phyloP scores from a whole-genome alignment of 2,888 invertebrate genomes.

The Tetramorium bicarinatum region DNA sequence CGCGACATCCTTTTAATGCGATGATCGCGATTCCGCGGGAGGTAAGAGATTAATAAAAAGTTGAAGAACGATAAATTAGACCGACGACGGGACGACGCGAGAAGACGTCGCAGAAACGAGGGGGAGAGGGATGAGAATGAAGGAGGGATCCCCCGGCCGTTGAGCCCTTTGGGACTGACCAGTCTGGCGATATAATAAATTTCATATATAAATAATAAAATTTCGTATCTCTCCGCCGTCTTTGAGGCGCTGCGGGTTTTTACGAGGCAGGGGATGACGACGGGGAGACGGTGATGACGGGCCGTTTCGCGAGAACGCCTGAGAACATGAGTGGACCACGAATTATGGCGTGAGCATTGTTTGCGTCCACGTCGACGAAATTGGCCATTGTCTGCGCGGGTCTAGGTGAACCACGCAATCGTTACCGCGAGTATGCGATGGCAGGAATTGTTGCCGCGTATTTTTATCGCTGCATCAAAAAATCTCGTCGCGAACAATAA shows the following conservation, averaged over 20 bases:
- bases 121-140: constrained; percentile 23
- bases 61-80: constrained; percentile 86
- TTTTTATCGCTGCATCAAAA: constrained; percentile 30
- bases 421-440: constrained; percentile 25
- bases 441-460: constrained; percentile 6
- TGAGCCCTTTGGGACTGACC: constrained; percentile 52
- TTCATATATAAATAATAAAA: constrained; percentile 84
- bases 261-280: constrained; percentile 67
- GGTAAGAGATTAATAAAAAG: constrained; percentile 86
- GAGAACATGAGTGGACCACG: constrained; percentile 48
- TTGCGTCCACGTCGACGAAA: constrained; percentile 37
- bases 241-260: constrained; percentile 60
- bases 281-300: constrained; percentile 61
- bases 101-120: constrained; percentile 62
- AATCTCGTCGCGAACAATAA: constrained; percentile 6
- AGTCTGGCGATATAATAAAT: constrained; percentile 84
- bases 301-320: constrained; percentile 53
- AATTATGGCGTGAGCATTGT: constrained; percentile 55
- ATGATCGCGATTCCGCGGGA: constrained; percentile 80
- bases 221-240: constrained; percentile 74
- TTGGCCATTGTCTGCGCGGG: constrained; percentile 52
- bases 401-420: constrained; percentile 36
- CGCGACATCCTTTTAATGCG: constrained; percentile 75
- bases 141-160: not conserved
- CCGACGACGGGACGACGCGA: constrained; percentile 79